Evolutionary conservation across 2,797 vertebrate species (phyloP).

Genomic region (Lepidocolaptes lacrymiger): DNA sequence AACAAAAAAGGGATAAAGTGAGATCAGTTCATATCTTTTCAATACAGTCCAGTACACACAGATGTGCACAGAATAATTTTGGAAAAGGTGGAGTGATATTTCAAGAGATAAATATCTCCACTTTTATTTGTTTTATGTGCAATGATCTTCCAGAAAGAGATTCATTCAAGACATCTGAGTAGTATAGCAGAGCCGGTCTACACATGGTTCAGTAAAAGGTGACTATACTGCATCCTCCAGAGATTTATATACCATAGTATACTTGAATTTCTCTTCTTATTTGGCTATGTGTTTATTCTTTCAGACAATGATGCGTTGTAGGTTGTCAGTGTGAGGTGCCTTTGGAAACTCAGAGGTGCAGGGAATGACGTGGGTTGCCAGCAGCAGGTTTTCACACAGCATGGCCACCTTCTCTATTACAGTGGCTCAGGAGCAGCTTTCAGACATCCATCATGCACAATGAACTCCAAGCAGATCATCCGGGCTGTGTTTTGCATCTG

Average conservation of each 20-base stretch:
- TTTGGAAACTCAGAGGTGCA: neutral
- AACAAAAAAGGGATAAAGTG: neutral
- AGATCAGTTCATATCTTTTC: neutral
- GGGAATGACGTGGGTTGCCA: neutral
- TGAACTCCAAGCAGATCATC: neutral
- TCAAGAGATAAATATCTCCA: neutral
- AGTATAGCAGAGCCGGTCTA: conserved; percentile 44
- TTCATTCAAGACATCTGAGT: conserved; percentile 52
- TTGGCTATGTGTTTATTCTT: neutral
- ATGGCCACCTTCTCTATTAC: neutral
- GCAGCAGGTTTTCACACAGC: neutral
- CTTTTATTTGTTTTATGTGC: conserved; percentile 60
- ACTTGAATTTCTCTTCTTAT: neutral
- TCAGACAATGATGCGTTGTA: neutral
- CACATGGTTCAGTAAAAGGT: conserved; percentile 28
- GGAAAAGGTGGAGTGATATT: conserved; percentile 1
- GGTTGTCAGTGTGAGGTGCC: neutral
- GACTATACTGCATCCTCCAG: neutral
- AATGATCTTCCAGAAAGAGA: neutral
- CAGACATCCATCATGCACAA: neutral
- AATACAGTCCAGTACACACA: neutral
- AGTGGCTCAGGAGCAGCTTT: neutral
- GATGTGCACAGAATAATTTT: conserved; percentile 20
- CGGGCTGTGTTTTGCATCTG: neutral
- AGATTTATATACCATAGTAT: neutral